Base-by-base conservation (phyloP, 2,113 vertebrate genomes). In the Cricetomys ansorgei region DNA sequence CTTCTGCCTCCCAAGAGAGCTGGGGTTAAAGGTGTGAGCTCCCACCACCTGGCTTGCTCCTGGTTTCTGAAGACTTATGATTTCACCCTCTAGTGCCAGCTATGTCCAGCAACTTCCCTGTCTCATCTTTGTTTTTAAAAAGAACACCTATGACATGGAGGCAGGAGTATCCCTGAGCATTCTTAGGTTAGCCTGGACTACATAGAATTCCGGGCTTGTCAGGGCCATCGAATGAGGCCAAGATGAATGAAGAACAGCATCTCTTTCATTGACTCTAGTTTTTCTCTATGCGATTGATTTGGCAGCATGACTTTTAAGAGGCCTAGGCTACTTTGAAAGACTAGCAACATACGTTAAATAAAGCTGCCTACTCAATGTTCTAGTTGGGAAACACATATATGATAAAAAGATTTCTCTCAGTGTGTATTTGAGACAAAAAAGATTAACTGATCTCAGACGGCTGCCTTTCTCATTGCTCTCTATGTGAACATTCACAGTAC, bases 241-340 rank as follows among this genome's bases (percentile, higher is more conserved):
- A 45, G n/a, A n/a, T n/a, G n/a, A n/a, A n/a, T n/a, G n/a, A n/a
- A n/a, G n/a, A n/a, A 29, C 3, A 37, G 69, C 94, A 81, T 93
- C 65, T 97, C 91, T 94, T 94, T 94, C 73, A 94, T 29, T 69
- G 64, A 31, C 65, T 96, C 95, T 72, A 59, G 72, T 90, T 48
- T 91, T 96, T 96, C 45, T 69, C 59, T 59, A 5, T 88, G 17
- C 7, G 87, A 89, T 64, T 62, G 77, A n/a, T 83, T 94, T 62
- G 84, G 59, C 53, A 94, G 91, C 89, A 87, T 96, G 89, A 77
- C 77, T 96, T 50, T 93, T 72, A 96, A 95, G 65, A 40, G 40
- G 43, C 80, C 77, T 79, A 96, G 81, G 91, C 3, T 91, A 17
- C 83, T 94, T 73, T 91, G 76, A 81, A 93, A 80, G 77, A 94